These are phyloP conservation scores for Nibea albiflora DNA, from an alignment of 2,113 vertebrate species.

Conservation along the genomic window DNA sequence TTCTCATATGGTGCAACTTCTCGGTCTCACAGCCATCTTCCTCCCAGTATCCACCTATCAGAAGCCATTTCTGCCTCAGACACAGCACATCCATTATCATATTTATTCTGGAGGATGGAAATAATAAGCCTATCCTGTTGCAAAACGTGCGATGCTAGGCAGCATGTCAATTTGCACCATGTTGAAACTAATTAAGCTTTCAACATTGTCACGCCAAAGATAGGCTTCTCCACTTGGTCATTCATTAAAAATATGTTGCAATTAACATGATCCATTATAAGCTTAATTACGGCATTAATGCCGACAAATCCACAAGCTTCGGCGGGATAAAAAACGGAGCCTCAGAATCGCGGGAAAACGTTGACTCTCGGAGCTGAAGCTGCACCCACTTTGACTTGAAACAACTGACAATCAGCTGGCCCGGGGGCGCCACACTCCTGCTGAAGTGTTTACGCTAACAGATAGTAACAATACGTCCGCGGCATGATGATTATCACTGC, in stretches of 20 bases:
- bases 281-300: conserved; percentile 68
- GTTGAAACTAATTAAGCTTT: conserved; percentile 70
- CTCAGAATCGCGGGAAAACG: neutral
- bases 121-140: conserved; percentile 54
- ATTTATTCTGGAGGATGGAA: conserved; percentile 42
- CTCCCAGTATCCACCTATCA: conserved; percentile 43
- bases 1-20: conserved; percentile 33
- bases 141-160: conserved; percentile 42
- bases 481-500: conserved; percentile 11
- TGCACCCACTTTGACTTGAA: neutral
- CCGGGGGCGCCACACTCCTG: conserved; percentile 5
- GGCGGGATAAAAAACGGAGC: conserved; percentile 15
- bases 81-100: conserved; percentile 28
- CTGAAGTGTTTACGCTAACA: conserved; percentile 2
- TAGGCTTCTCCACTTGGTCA: conserved; percentile 66
- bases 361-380: neutral
- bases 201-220: conserved; percentile 63
- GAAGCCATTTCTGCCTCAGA: conserved; percentile 19
- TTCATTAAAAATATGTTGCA: conserved; percentile 75
- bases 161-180: conserved; percentile 57
- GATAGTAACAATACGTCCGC: neutral
- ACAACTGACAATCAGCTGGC: neutral
- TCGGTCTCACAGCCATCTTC: conserved; percentile 37
- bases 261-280: conserved; percentile 75
- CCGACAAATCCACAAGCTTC: conserved; percentile 49